phyloP scores from a whole-genome alignment of 2,113 vertebrate genomes.

The Bufo gargarizans region DNA sequence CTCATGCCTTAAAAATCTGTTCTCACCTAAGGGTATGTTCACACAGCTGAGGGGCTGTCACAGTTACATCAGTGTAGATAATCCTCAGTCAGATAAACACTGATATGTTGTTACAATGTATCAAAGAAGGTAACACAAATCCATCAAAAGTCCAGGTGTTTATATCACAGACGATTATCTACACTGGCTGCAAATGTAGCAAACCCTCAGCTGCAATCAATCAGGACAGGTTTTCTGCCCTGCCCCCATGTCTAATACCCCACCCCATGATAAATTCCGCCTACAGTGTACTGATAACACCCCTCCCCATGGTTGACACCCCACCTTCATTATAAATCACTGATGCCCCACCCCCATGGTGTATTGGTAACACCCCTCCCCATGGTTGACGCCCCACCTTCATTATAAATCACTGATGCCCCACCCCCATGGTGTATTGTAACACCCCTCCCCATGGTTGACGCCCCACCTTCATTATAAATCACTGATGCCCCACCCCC shows the following conservation, averaged over 20 bases:
- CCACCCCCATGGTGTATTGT: no score
- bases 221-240: no score
- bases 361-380: no score
- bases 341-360: no score
- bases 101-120: neutral
- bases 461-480: no score
- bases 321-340: no score
- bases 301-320: neutral
- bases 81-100: neutral
- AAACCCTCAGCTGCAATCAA: neutral
- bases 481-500: no score
- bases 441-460: no score
- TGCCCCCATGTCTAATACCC: no score
- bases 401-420: no score
- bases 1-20: neutral
- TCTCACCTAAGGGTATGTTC: neutral
- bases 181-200: neutral
- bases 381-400: neutral
- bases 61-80: neutral
- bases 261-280: no score
- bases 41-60: neutral
- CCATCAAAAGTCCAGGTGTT: no score
- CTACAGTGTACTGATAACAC: neutral
- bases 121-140: neutral
- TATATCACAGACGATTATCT: neutral